Evolutionary conservation across 2,888 invertebrate species (phyloP), one percentile per base, ranked within the genome.

Genomic region (Drosophila niveifrons): DNA sequence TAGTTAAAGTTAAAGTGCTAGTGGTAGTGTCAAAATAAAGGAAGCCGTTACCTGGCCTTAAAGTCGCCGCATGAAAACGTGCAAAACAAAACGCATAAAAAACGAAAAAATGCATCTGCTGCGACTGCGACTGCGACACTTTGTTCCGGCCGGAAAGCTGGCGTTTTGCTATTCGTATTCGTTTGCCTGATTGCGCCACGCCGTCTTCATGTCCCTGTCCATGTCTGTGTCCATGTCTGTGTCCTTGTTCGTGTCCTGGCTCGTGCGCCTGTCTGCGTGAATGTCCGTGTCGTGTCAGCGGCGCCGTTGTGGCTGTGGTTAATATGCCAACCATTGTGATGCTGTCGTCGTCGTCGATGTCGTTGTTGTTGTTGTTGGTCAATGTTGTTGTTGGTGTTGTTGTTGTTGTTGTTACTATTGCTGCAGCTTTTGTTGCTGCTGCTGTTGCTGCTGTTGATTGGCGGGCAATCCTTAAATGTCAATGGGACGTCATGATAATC

Each of bases 401-500:
- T 51, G 59, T 4, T 57, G 72, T 29, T 66, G 59, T 23, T 55
- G 44, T 3, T 55, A 55, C 44, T 64, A 39, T 13, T 55, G 23
- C 23, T 34, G 34, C 1, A 10, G 34, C 11, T 7, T 8, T 31
- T 34, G 63, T 2, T 55, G 52, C 7, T 53, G 34, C 13, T 66
- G 43, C 17, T 73, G 62, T 1, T 55, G 62, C 18, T 70, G 67
- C 55, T 80, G 67, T 52, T 75, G 88, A 87, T 85, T 84, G 89
- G 80, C 80, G 75, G 73, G 71, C 85, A 72, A 84, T 91, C 90
- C 89, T 91, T 92, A 92, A 92, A 90, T 94, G 95, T 96, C 95
- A 96, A 94, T 96, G 96, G 72, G 95, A 93, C 85, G 93, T 93
- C 93, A 93, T 96, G 88, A 97, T 97, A 90, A 97, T 97, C 88